Evolutionary conservation across 2,888 invertebrate species (phyloP).

Genomic region (Pseudococcus longispinus): DNA sequence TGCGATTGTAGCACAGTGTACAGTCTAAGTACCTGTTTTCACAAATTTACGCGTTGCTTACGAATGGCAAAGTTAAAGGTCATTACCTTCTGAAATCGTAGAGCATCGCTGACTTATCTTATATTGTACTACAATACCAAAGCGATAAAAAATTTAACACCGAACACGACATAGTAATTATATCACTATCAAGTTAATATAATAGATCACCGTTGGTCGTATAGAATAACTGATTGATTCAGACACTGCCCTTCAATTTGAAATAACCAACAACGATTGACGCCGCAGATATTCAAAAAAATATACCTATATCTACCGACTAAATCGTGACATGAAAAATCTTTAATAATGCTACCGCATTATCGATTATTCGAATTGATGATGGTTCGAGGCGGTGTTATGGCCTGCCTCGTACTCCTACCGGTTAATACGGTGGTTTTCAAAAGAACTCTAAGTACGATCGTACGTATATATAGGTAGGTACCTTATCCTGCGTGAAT

Average conservation of each 20-base stretch:
- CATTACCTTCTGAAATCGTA: background rate
- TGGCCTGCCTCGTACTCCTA: slow-evolving; percentile 49
- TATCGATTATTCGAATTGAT: slow-evolving; percentile 56
- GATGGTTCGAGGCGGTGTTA: slow-evolving; percentile 53
- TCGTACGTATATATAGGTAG: background rate
- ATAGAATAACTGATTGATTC: slow-evolving; percentile 29
- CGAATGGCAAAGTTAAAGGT: background rate
- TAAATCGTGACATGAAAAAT: slow-evolving; percentile 45
- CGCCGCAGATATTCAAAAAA: background rate
- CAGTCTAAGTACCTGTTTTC: background rate
- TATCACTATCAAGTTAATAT: slow-evolving; percentile 9
- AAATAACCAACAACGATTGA: slow-evolving; percentile 35
- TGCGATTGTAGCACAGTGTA: background rate
- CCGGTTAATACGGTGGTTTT: slow-evolving; percentile 54
- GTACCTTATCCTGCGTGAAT: slow-evolving; percentile 41
- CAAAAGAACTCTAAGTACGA: slow-evolving; percentile 50
- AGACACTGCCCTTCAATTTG: slow-evolving; percentile 32
- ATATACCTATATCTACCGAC: background rate
- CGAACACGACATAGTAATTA: slow-evolving; percentile 17
- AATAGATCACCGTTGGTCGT: background rate
- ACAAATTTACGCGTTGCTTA: background rate
- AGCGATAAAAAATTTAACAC: background rate
- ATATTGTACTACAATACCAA: background rate
- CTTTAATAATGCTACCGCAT: slow-evolving; percentile 56
- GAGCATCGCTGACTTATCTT: background rate